These are phyloP conservation scores for Forbesichthys papilliferus DNA, from an alignment of 2,113 vertebrate species.

Conservation along the genomic window DNA sequence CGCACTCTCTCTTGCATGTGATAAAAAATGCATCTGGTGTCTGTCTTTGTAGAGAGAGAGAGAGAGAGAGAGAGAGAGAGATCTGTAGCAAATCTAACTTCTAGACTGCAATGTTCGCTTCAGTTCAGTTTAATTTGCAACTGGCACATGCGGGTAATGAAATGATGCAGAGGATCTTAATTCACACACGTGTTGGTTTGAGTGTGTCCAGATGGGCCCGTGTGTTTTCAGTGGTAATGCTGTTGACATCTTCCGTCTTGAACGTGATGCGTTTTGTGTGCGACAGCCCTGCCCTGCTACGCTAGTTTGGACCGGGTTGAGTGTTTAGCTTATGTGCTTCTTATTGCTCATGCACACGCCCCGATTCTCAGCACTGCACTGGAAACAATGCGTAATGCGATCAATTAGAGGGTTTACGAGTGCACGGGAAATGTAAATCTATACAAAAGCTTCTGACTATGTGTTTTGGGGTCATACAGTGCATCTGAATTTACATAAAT, in stretches of 20 bases:
- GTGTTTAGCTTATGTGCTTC: constrained; percentile 18
- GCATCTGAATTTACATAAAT: too few relatives aligned
- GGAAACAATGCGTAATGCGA: not conserved
- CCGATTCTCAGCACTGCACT: not conserved
- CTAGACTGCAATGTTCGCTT: too few relatives aligned
- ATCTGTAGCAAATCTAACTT: too few relatives aligned
- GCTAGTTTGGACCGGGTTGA: not conserved
- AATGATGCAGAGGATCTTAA: not conserved
- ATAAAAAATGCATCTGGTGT: too few relatives aligned
- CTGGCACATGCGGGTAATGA: constrained; percentile 4
- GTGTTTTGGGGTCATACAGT: too few relatives aligned
- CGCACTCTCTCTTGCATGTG: not conserved
- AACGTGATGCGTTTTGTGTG: constrained; percentile 46
- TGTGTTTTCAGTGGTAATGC: constrained; percentile 37
- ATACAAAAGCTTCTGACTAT: too few relatives aligned
- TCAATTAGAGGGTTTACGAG: not conserved
- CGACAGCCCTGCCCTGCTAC: constrained; percentile 28
- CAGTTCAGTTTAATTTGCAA: not conserved
- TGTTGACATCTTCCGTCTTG: constrained; percentile 61
- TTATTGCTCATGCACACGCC: too few relatives aligned
- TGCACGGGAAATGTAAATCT: too few relatives aligned
- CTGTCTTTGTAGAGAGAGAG: too few relatives aligned
- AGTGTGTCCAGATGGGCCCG: constrained; percentile 53
- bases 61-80: too few relatives aligned
- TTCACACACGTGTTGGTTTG: constrained; percentile 15